Percentiles rank a stretch among this genome's conserved stretches.
Conservation (phyloP, 2,113 vertebrate genomes). For the Nannospalax galili region DNA sequence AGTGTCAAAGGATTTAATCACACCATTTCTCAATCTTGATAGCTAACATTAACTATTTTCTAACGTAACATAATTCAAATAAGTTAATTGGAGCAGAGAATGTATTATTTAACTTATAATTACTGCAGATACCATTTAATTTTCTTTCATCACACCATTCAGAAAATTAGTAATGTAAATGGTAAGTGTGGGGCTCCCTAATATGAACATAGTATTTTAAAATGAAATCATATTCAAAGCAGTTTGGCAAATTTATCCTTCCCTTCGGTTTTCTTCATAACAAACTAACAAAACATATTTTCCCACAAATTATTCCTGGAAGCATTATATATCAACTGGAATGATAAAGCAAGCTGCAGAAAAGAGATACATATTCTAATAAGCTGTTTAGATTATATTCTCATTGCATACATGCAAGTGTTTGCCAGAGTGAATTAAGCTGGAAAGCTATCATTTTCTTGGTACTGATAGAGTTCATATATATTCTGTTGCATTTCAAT, state of each 20-base stretch:
- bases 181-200: not conserved
- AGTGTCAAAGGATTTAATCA: not conserved
- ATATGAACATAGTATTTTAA: conserved; percentile 41
- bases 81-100: conserved; percentile 9
- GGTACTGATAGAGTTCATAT: conserved; percentile 66
- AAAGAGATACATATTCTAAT: conserved; percentile 78
- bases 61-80: not conserved
- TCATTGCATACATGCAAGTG: conserved; percentile 11
- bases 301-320: conserved; percentile 72
- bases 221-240: conserved; percentile 58
- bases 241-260: conserved; percentile 58
- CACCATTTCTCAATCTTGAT: not conserved
- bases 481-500: conserved; percentile 68
- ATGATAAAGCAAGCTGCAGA: conserved; percentile 77
- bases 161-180: conserved; percentile 57
- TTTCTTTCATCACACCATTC: conserved; percentile 16
- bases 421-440: conserved; percentile 76
- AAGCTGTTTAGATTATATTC: conserved; percentile 74
- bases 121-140: conserved; percentile 31
- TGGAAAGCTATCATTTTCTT: conserved; percentile 66
- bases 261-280: conserved; percentile 36
- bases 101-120: not conserved
- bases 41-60: not conserved
- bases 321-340: conserved; percentile 59
- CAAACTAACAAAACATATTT: conserved; percentile 68